Base-by-base conservation (phyloP, 1,140 invertebrate genomes). In the Drosophila baimaii region DNA sequence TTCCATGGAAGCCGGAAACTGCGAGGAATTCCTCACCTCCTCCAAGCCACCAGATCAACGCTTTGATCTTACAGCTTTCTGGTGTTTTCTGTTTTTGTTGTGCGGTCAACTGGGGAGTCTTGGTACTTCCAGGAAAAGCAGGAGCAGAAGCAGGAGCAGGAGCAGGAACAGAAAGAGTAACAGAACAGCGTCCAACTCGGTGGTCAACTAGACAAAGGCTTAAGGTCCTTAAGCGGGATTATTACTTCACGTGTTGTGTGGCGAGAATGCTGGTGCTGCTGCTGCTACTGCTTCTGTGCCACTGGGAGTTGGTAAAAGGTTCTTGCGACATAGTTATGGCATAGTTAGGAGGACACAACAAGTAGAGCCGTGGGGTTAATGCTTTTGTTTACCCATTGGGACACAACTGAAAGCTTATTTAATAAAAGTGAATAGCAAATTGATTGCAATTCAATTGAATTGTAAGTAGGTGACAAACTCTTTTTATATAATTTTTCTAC, bases 181-280 rank as follows among this genome's bases (percentile, higher is more conserved):
- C 5, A 35, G 47, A n/a, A n/a, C 47, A 13, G 2, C 27, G n/a
- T 13, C 51, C 49, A 46, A 27, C 64, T 31, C 25, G 25, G 64
- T 65, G 68, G 69, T 76, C 59, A 76, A 49, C 52, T 57, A 66
- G 61, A 77, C 63, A 70, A 56, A 77, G 64, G 64, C 64, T 71
- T 77, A 78, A 71, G 49, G 55, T 55, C 75, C 52, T 77, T 77
- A 77, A 78, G 43, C 41, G 56, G 74, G 74, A 77, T 77, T 77
- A 77, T 77, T 78, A 56, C 73, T 62, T 78, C 64, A 77, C 64
- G 63, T 77, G 63, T 49, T 77, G 62, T 71, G 65, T 51, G 35
- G 65, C 46, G n/a, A 69, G 44, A 41, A 52, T 33, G 46, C 35
- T n/a, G n/a, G n/a, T n/a, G n/a, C n/a, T n/a, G n/a, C n/a, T n/a